Evolutionary conservation across 2,888 invertebrate species (phyloP).

Genomic region (Ophion obscuratus): DNA sequence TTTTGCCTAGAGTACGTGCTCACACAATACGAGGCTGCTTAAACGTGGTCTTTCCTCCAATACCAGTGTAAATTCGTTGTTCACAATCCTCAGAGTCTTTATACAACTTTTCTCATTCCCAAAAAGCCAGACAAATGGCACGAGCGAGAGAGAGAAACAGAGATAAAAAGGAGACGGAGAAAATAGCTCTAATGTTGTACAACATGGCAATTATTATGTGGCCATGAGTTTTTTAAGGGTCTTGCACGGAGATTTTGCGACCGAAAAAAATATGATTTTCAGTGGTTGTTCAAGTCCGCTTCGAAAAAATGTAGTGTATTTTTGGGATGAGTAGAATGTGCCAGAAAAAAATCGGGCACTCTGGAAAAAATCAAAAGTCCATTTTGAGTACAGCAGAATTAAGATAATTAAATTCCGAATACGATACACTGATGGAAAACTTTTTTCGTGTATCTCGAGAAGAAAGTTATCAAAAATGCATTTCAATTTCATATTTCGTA

Average conservation of each 20-base stretch:
- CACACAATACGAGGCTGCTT: neutral
- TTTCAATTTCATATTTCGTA: neutral
- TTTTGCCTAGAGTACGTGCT: constrained; percentile 12
- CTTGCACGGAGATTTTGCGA: neutral
- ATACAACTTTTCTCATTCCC: constrained; percentile 59
- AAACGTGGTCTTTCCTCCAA: neutral
- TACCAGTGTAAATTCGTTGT: constrained; percentile 31
- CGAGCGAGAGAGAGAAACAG: neutral
- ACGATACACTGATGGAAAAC: too few relatives aligned
- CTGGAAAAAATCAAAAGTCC: too few relatives aligned
- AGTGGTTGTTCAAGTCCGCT: neutral
- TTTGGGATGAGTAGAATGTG: neutral
- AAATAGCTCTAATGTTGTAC: neutral
- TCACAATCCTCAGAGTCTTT: constrained; percentile 10
- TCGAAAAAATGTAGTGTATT: neutral
- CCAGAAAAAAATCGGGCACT: neutral
- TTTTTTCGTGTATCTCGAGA: too few relatives aligned
- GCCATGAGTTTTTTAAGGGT: neutral
- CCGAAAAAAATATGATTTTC: neutral
- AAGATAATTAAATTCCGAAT: too few relatives aligned
- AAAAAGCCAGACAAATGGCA: constrained; percentile 16
- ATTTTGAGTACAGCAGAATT: too few relatives aligned
- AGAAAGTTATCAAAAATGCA: too few relatives aligned
- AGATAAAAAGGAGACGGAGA: neutral
- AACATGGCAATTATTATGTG: neutral